Evolutionary conservation across 2,113 vertebrate genomes (phyloP), one percentile per base, ranked within the genome.

Genomic region (Marmota flaviventris): DNA sequence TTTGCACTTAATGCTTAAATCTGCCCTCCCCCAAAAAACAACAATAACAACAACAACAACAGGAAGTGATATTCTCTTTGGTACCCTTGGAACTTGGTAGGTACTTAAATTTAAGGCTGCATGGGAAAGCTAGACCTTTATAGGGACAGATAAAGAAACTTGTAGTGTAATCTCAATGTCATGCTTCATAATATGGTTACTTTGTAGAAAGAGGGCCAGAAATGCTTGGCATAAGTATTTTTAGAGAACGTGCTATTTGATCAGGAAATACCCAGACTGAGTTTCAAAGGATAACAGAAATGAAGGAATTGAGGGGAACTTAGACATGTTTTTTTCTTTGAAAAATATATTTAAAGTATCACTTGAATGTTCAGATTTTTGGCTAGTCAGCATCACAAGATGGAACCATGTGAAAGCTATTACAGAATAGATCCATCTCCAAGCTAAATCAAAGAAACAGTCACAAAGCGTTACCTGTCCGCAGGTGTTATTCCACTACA

Each of bases 231-330:
- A 27, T 22, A 69, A 81, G 27, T 91, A 78, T 85, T 92, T 51
- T 95, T 96, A 73, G 51, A 96, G 73, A 93, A 88, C 69, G 37
- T 92, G 10, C 29, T 93, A 51, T 88, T 96, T 89, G 95, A 78
- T 96, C 39, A 56, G 18, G 17, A 96, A 97, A 90, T 65, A 51
- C 69, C 65, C 77, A 77, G 76, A 45, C 88, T 29, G 65, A 24
- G 5, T 96, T 97, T 92, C 93, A 95, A 97, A 94, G 67, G 81
- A 90, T 75, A 45, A 79, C 92, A 94, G 67, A 90, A 92, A 89
- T 95, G 67, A 93, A 87, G 39, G 69, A 78, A n/a, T 53, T 32
- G 48, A 75, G 42, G 10, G 51, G 42, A 94, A 93, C 42, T 69
- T 82, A 78, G 37, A 87, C 69, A 58, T 18, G 2, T 37, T 18